phyloP scores from a whole-genome alignment of 2,888 invertebrate species.

The Drosophila histrio region DNA sequence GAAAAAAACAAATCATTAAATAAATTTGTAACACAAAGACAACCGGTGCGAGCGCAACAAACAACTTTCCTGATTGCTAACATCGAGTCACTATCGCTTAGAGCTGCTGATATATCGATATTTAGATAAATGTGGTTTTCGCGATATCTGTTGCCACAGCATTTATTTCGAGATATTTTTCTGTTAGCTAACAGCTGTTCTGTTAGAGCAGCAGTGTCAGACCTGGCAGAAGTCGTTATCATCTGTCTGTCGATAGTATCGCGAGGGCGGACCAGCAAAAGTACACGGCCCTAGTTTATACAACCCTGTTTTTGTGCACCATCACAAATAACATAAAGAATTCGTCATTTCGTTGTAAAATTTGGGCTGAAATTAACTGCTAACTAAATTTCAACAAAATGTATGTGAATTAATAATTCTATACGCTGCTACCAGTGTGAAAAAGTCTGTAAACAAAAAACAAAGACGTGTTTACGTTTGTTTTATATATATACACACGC shows the following conservation, averaged over 20 bases:
- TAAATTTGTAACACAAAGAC: not conserved
- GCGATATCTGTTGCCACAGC: not conserved
- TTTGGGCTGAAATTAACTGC: not conserved
- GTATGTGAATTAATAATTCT: not conserved
- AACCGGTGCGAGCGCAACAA: not conserved
- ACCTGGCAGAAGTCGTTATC: not conserved
- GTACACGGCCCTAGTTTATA: conserved; percentile 1
- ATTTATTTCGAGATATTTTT: not conserved
- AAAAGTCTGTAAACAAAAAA: not conserved
- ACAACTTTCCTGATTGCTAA: no score
- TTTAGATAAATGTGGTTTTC: no score
- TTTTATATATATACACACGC: conserved; percentile 5
- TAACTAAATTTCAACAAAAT: conserved; percentile 12
- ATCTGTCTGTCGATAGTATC: no score
- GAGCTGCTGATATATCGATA: no score
- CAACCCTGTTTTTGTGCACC: conserved; percentile 34
- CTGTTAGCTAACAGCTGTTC: not conserved
- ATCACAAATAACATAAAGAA: conserved; percentile 21
- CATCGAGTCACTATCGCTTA: no score
- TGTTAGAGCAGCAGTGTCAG: no score
- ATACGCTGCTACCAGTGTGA: not conserved
- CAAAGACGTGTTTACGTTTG: not conserved
- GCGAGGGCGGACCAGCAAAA: no score
- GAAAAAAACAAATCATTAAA: not conserved
- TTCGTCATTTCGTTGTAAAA: conserved; percentile 35